phyloP scores from a whole-genome alignment of 2,888 invertebrate species.

The Chromoteleia sp. region DNA sequence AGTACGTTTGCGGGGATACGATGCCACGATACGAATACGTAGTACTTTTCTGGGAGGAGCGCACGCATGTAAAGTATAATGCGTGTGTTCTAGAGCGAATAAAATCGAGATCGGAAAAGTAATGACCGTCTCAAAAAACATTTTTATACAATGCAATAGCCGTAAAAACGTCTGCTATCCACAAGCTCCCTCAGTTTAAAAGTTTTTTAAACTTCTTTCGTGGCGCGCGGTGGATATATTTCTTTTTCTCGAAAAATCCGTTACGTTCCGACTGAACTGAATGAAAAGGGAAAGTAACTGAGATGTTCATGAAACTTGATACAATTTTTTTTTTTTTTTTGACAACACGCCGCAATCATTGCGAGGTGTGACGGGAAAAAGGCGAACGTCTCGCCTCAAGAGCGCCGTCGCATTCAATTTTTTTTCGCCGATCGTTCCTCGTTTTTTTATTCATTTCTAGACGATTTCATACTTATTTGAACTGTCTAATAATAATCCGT shows the following conservation, averaged over 20 bases:
- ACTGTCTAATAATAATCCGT: slow-evolving; percentile 65
- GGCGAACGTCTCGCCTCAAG: slow-evolving; percentile 60
- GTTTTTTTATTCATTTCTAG: slow-evolving; percentile 43
- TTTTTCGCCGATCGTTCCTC: slow-evolving; percentile 31
- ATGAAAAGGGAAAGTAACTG: slow-evolving; percentile 66
- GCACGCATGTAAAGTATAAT: slow-evolving; percentile 78
- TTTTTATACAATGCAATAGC: slow-evolving; percentile 34
- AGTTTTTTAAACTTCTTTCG: slow-evolving; percentile 16
- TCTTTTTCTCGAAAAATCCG: slow-evolving; percentile 28
- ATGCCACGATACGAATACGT: slow-evolving; percentile 36
- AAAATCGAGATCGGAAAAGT: slow-evolving; percentile 78
- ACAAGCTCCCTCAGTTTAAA: background rate
- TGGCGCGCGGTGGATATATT: background rate
- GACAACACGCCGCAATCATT: slow-evolving; percentile 60
- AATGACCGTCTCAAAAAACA: slow-evolving; percentile 74
- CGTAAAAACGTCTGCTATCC: slow-evolving; percentile 23
- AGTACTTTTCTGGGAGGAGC: slow-evolving; percentile 73
- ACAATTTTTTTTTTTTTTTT: slow-evolving; percentile 36
- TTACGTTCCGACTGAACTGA: slow-evolving; percentile 29
- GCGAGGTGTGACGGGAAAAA: slow-evolving; percentile 71
- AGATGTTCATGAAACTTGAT: slow-evolving; percentile 43
- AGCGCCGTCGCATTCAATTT: slow-evolving; percentile 53
- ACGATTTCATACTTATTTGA: slow-evolving; percentile 64
- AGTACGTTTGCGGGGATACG: slow-evolving; percentile 31
- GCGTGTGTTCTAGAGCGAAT: slow-evolving; percentile 84